phyloP scores from a whole-genome alignment of 2,797 vertebrate genomes.

The Anniella stebbinsi region DNA sequence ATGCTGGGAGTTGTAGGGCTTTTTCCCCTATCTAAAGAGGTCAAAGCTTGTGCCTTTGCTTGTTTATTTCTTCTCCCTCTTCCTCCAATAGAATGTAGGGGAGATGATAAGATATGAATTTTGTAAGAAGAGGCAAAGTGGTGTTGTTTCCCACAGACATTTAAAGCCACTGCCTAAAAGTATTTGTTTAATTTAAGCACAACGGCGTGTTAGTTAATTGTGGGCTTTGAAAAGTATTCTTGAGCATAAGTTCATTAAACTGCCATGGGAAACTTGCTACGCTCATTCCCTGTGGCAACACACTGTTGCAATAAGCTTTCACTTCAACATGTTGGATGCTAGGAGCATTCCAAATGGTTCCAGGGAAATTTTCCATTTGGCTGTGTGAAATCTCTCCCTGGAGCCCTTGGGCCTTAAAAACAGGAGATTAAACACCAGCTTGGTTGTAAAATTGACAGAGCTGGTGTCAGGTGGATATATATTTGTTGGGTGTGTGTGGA shows the following conservation, averaged over 20 bases:
- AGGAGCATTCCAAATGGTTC: slow-evolving; percentile 32
- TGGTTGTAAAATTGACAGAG: slow-evolving; percentile 25
- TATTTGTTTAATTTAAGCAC: slow-evolving; percentile 51
- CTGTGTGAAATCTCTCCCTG: slow-evolving; percentile 35
- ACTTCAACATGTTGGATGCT: slow-evolving; percentile 23
- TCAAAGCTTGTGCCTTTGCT: background rate
- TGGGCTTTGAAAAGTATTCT: slow-evolving; percentile 50
- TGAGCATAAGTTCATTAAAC: slow-evolving; percentile 27
- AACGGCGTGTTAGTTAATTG: slow-evolving; percentile 29
- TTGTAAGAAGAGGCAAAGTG: slow-evolving; percentile 23
- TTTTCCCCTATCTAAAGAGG: too few relatives aligned
- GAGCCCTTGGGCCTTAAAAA: slow-evolving; percentile 32
- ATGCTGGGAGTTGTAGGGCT: too few relatives aligned
- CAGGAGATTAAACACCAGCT: slow-evolving; percentile 14
- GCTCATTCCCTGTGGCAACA: slow-evolving; percentile 37
- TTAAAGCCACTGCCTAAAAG: slow-evolving; percentile 31
- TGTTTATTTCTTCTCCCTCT: background rate
- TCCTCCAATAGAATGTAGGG: background rate
- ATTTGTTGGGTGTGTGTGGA: background rate
- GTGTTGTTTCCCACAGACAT: slow-evolving; percentile 28
- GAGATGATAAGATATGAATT: background rate
- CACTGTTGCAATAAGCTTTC: background rate
- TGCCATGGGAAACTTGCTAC: slow-evolving; percentile 41
- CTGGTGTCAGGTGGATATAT: background rate
- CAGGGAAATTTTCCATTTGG: slow-evolving; percentile 33